These are phyloP conservation scores for Heteractis magnifica DNA, from an alignment of 92 coral and sea anemone genomes.

Conservation along the genomic window DNA sequence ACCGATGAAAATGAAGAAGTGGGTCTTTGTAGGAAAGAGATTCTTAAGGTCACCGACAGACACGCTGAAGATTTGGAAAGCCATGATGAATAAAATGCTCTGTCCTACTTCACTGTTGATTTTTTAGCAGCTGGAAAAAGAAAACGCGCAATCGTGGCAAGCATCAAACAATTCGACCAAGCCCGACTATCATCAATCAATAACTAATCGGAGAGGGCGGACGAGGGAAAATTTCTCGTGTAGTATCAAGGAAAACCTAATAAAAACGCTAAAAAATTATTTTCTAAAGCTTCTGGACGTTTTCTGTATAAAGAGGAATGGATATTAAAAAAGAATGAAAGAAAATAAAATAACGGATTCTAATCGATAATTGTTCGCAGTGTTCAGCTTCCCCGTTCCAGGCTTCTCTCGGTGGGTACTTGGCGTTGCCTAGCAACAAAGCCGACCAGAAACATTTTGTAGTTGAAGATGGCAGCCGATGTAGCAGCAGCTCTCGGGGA, in stretches of 20 bases:
- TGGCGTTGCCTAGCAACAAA: constrained; percentile 43
- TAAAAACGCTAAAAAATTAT: neutral
- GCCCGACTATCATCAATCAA: neutral
- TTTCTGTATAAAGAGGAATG: neutral
- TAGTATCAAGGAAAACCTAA: neutral
- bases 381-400: constrained; percentile 7
- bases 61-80: constrained; percentile 12
- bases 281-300: neutral
- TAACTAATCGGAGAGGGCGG: neutral
- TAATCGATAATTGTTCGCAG: constrained; percentile 3
- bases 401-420: constrained; percentile 19
- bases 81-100: neutral
- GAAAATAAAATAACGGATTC: neutral
- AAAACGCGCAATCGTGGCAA: neutral
- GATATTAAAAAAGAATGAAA: neutral
- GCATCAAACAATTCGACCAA: neutral
- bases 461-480: constrained; percentile 73
- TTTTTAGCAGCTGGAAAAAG: constrained; percentile 15
- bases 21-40: constrained; percentile 85
- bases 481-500: constrained; percentile 55
- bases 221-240: neutral
- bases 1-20: constrained; percentile 82
- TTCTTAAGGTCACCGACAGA: constrained; percentile 75
- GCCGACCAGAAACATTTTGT: constrained; percentile 5
- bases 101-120: neutral